Evolutionary conservation across 2,888 invertebrate species (phyloP), one percentile per base, ranked within the genome.

Genomic region (Cremastinae sp.): DNA sequence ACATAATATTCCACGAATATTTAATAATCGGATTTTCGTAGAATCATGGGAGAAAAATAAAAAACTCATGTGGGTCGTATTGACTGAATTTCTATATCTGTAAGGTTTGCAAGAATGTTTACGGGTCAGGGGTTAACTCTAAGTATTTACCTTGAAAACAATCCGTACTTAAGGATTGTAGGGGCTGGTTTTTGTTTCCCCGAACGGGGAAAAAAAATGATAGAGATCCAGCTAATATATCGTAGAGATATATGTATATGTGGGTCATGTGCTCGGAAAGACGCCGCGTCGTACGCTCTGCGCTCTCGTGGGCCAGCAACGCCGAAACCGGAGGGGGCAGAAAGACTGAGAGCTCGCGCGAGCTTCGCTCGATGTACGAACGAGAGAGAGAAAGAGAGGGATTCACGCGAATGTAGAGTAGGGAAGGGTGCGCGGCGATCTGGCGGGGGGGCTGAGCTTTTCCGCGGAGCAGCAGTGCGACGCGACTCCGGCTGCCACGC

Each of bases 401-500:
- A 73, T 71, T 55, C 43, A 47, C 71, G 68, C 49, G 66, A 78
- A 79, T 72, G 75, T 65, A 80, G 78, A 79, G 74, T 58, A 71
- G 43, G 70, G 62, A 51, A 62, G 73, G 77, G 65, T 74, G 80
- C 75, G 72, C 72, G 51, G 59, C 62, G 45, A 65, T 59, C 41
- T 65, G 73, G 83, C 79, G 82, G 83, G 81, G n/a, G 79, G 80
- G 74, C 72, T 79, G 80, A 78, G 62, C 78, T 73, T 81, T n/a
- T 82, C 82, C 80, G 81, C 79, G 85, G 81, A 86, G 82, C 87
- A 87, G 86, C 88, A 88, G 88, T 88, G 88, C 87, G 87, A 88
- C 88, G 86, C 85, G 88, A 87, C 85, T 81, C 82, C 80, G 83
- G 82, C 84, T 84, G 78, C 82, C 86, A 88, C 86, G 86, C 88